Conservation (phyloP, 2,113 vertebrate genomes). For the Silurus meridionalis region DNA sequence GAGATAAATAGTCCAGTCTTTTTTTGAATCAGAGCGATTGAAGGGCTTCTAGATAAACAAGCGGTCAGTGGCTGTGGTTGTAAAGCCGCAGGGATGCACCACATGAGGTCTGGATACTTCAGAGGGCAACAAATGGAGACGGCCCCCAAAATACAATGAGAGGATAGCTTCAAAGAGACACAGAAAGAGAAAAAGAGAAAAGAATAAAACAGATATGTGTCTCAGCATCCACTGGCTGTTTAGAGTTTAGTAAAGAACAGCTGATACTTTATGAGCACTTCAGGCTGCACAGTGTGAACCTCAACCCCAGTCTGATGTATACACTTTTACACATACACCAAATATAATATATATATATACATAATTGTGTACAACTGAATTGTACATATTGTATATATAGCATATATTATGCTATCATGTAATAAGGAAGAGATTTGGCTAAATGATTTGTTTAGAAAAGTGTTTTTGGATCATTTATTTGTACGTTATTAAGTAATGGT, state of each 20-base stretch:
- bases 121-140: conserved; percentile 74
- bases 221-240: conserved; percentile 1
- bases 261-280: background rate
- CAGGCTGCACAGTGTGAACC: background rate
- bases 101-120: conserved; percentile 67
- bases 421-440: background rate
- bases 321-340: background rate
- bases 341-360: background rate
- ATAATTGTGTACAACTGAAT: too few relatives aligned
- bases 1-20: background rate
- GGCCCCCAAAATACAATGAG: conserved; percentile 67
- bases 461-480: background rate
- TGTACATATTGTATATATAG: too few relatives aligned
- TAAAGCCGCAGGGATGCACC: conserved; percentile 67
- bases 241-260: conserved; percentile 1
- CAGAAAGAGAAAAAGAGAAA: conserved; percentile 47
- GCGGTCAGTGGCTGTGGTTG: conserved; percentile 51
- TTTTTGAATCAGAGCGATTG: background rate
- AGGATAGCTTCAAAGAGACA: conserved; percentile 69
- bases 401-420: too few relatives aligned
- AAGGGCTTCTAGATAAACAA: conserved; percentile 44
- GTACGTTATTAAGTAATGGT: background rate
- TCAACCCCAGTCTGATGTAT: background rate
- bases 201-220: conserved; percentile 13
- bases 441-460: background rate